Percentiles rank a stretch among this genome's conserved stretches.
Evolutionary conservation across 2,888 invertebrate genomes (phyloP).

Genomic region (Cyclophora albipunctata): DNA sequence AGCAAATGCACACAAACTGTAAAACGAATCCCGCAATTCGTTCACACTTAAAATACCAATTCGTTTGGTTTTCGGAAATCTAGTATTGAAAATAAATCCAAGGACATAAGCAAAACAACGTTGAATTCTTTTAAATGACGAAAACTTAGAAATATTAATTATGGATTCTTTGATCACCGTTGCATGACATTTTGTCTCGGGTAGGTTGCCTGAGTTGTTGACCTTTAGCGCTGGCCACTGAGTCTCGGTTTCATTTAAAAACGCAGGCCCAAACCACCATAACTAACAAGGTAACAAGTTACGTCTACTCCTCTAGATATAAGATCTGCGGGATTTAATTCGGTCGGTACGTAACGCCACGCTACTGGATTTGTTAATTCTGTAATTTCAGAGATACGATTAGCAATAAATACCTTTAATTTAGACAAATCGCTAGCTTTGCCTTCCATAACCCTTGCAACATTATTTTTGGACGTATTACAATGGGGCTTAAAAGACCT

Average conservation of each 20-base stretch:
- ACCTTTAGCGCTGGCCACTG: conserved; percentile 8
- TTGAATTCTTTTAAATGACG: conserved; percentile 11
- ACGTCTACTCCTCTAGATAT: conserved; percentile 17
- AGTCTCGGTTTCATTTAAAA: conserved; percentile 2
- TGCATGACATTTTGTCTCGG: conserved; percentile 11
- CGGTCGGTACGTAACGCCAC: conserved; percentile 21
- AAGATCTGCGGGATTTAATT: conserved; percentile 22
- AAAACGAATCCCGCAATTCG: conserved; percentile 14
- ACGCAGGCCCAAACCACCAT: conserved; percentile 22
- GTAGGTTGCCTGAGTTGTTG: background rate
- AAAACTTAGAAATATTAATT: conserved; percentile 12
- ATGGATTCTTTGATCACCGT: background rate
- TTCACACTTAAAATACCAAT: conserved; percentile 7
- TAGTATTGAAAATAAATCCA: conserved; percentile 15
- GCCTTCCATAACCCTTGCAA: conserved; percentile 15
- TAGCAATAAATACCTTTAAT: conserved; percentile 21
- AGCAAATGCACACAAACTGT: conserved; percentile 5
- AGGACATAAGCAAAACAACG: conserved; percentile 11
- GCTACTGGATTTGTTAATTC: conserved; percentile 10
- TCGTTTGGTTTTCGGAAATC: conserved; percentile 5
- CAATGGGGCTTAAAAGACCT: conserved; percentile 6
- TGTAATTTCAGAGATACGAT: conserved; percentile 15
- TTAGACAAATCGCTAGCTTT: conserved; percentile 12
- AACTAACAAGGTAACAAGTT: conserved; percentile 3
- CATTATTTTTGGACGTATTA: conserved; percentile 14